Evolutionary conservation across 2,888 invertebrate genomes (phyloP), one percentile per base, ranked within the genome.

Genomic region (Meta bourneti): DNA sequence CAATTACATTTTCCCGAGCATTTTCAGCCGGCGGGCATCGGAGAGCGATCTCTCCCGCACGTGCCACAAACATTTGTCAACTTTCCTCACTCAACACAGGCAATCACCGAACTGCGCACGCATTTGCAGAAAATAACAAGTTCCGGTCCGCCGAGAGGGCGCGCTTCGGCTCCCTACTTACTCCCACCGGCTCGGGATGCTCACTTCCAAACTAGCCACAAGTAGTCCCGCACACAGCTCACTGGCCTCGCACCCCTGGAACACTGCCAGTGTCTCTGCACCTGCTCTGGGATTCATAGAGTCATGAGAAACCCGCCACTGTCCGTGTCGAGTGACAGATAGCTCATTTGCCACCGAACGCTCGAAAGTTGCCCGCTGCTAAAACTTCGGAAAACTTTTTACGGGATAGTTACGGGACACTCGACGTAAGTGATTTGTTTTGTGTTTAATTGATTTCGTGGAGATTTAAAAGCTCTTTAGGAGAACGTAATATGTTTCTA

Each of bases 1-100:
- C 82, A 82, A 82, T 82, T 82, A 82, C 71, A 16, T 82, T 82
- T 70, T 82, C 82, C 70, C 70, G 13, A 51, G n/a, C 70, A 54
- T 83, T 54, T 20, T 20, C 77, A 48, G 48, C 49, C 82, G 70
- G 82, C 19, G 16, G 11, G 69, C 54, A 71, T 51, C 51, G 61
- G 51, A 82, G 71, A 82, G 49, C 19, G 54, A 19, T 48, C 49
- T 49, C 51, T 7, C 49, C 82, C 20, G 84, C 84, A 84, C 86
- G 87, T 87, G 87, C 80, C 72, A 54, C 87, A 72, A 87, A 87
- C 87, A 87, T 87, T 87, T 87, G 87, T 87, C 79, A 87, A 87
- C 79, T 87, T 87, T 79, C 80, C 80, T 78, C 87, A 79, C 71
- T 86, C 71, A 48, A 19, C 34, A n/a, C 54, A 87, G 72, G 79